Evolutionary conservation across 1,140 invertebrate genomes (phyloP), one percentile per base, ranked within the genome.

Genomic region (Plectrocnemia conspersa): DNA sequence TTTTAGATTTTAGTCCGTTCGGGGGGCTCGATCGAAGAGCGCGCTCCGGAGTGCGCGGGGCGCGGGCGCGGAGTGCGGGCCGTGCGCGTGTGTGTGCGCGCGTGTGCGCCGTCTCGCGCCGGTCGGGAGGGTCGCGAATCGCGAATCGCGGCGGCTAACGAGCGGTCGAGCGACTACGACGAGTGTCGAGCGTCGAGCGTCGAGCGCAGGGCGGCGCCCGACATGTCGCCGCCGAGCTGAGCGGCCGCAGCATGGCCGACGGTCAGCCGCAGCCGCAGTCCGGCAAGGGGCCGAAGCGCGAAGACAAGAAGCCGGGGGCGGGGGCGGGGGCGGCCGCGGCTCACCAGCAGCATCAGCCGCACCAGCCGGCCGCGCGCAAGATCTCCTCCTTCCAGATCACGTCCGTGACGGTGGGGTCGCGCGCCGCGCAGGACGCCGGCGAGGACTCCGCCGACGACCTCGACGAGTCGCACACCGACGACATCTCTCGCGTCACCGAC

Each of bases 351-450:
- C 41, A 69, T 68, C 73, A 74, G 65, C 72, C 70, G 63, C 56
- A 73, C 70, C 64, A 73, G 68, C 66, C 73, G 74, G 62, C 72
- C 72, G 69, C 69, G 68, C 67, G 68, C 71, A 77, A 89, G 89
- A 77, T 88, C 66, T 89, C 87, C 66, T 93, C 91, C 48, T 95
- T 95, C 77, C 91, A 94, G 78, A 94, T 95, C 66, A 95, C 91
- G 68, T 74, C 71, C 71, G 84, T 93, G 54, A 91, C 86, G 56
- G 83, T 88, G 59, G 85, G 84, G 63, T 84, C 83, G 64, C 81
- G 84, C 49, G 79, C 83, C 67, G 88, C 83, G 74, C 85, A 86
- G 67, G 91, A 94, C 72, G 84, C 85, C 55, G 92, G 90, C 64
- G 90, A 91, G 55, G 92, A 95, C 73, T 93, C 89, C 40, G 88